Percentiles rank a stretch among this genome's conserved stretches.
Conservation (phyloP, 2,797 vertebrate species). For the Premnoplex brunnescens region DNA sequence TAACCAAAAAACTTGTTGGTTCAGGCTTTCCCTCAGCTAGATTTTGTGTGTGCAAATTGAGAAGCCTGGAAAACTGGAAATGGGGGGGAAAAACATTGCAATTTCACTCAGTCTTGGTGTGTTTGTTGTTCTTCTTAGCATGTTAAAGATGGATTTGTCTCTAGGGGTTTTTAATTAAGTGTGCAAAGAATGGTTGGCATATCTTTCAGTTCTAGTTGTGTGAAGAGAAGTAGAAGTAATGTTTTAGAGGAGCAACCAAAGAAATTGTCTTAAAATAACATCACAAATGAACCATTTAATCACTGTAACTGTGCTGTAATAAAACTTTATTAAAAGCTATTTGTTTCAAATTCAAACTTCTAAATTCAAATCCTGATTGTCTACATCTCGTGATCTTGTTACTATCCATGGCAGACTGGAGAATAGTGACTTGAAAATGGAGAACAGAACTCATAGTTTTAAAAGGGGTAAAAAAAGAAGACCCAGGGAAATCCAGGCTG, state of each 20-base stretch:
- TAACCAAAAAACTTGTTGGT: background rate
- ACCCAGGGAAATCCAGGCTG: background rate
- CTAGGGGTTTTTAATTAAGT: background rate
- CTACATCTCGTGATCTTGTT: background rate
- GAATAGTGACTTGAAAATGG: background rate
- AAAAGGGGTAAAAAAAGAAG: background rate
- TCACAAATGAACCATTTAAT: background rate
- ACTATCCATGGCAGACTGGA: background rate
- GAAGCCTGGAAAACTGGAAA: background rate
- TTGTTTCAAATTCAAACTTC: background rate
- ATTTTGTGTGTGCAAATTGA: background rate
- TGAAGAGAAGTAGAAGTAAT: background rate
- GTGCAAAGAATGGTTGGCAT: background rate
- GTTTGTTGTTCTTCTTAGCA: background rate
- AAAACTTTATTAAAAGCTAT: background rate
- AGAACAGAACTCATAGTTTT: background rate
- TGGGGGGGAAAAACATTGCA: too few relatives aligned
- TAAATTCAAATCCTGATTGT: background rate
- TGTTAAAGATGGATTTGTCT: background rate
- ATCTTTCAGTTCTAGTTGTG: background rate
- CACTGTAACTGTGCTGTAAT: background rate
- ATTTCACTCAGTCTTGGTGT: background rate
- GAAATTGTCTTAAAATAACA: background rate
- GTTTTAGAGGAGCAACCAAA: background rate
- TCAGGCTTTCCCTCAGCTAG: background rate